phyloP scores from a whole-genome alignment of 2,113 vertebrate species.

The Elgaria multicarinata region DNA sequence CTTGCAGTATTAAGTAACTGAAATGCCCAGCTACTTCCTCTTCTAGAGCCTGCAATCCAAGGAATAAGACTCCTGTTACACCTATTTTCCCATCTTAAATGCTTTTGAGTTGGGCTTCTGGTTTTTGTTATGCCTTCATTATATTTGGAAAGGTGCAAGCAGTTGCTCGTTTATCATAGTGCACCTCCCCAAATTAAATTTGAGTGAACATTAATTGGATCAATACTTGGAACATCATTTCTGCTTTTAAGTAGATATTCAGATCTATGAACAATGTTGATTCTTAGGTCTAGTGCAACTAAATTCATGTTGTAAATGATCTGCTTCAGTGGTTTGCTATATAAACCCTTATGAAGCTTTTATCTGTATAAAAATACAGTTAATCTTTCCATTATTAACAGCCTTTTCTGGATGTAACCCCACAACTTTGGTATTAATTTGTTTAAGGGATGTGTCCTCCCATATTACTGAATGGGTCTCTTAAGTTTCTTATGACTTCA shows the following conservation, averaged over 20 bases:
- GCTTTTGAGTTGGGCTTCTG: neutral
- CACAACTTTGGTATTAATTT: too few species aligned
- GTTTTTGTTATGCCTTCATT: neutral
- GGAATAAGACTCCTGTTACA: neutral
- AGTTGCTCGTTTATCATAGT: neutral
- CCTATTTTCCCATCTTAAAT: neutral
- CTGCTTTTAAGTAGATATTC: neutral
- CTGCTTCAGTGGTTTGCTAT: neutral
- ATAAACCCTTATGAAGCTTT: neutral
- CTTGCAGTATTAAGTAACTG: constrained; percentile 64
- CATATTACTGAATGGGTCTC: too few species aligned
- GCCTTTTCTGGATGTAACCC: too few species aligned
- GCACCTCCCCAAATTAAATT: neutral
- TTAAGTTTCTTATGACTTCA: too few species aligned
- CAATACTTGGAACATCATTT: neutral
- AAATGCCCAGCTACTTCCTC: constrained; percentile 19
- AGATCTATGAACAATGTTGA: neutral
- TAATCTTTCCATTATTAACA: too few species aligned
- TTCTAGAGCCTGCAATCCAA: neutral
- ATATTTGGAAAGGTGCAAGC: neutral
- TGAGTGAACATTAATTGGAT: neutral
- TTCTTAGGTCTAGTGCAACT: constrained; percentile 20
- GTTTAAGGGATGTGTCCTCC: too few species aligned
- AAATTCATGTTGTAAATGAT: constrained; percentile 17
- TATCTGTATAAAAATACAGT: neutral